Percentiles rank a stretch among this genome's conserved stretches.
These are phyloP conservation scores for Astreopora myriophthalma DNA, from an alignment of 64 coral and sea anemone genomes.

Conservation along the genomic window DNA sequence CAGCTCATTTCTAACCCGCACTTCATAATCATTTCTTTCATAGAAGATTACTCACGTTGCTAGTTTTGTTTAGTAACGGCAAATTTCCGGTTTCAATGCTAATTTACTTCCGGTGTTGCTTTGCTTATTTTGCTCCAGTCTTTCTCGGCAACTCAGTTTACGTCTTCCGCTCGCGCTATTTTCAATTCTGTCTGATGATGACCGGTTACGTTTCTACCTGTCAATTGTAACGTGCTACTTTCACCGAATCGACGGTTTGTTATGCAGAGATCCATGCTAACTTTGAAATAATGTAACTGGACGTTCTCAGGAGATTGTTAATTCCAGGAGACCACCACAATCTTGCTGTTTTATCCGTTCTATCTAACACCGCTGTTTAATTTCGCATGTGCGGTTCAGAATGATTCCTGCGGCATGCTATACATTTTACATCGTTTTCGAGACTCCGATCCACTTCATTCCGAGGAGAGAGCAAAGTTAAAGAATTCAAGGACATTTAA, in stretches of 20 bases:
- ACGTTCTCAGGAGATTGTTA: not conserved
- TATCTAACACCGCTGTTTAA: not conserved
- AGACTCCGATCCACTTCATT: not conserved
- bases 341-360: not conserved
- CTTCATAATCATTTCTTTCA: too few species aligned
- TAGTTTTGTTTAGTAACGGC: too few species aligned
- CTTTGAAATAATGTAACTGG: not conserved
- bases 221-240: not conserved
- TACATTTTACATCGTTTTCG: not conserved
- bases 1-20: too few species aligned
- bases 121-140: not conserved
- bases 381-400: not conserved
- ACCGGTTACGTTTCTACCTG: not conserved
- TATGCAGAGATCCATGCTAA: not conserved
- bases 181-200: not conserved
- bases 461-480: not conserved
- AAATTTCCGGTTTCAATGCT: not conserved
- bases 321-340: not conserved
- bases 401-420: constrained; percentile 1
- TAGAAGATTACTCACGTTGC: too few species aligned
- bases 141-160: not conserved
- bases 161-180: constrained; percentile 47
- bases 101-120: not conserved
- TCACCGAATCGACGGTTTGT: not conserved
- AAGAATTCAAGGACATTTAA: not conserved